Conservation (phyloP, 2,888 invertebrate species). For the Eupithecia insigniata region DNA sequence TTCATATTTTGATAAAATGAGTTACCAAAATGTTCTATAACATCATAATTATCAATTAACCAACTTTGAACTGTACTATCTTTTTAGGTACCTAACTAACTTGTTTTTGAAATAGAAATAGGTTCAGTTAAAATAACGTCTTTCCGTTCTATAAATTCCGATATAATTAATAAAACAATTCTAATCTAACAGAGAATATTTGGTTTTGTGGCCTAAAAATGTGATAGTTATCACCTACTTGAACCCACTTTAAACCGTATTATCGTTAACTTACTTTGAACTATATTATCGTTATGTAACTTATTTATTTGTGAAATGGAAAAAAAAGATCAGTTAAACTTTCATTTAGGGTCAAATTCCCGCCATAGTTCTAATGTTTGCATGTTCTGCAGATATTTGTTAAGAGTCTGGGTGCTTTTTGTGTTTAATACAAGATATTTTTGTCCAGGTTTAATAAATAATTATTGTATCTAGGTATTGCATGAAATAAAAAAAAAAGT, state of each 20-base stretch:
- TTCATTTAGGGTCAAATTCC: neutral
- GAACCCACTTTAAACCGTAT: neutral
- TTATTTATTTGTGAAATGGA: neutral
- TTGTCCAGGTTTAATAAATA: too few relatives aligned
- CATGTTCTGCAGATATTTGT: neutral
- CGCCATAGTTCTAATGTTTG: neutral
- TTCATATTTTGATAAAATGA: too few relatives aligned
- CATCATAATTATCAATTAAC: too few relatives aligned
- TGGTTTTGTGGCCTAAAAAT: neutral
- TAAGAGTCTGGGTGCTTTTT: neutral
- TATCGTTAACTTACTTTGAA: too few relatives aligned
- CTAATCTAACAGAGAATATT: neutral
- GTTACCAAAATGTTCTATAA: too few relatives aligned
- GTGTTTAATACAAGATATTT: neutral
- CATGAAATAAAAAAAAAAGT: too few relatives aligned
- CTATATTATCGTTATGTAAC: too few relatives aligned
- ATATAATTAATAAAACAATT: neutral
- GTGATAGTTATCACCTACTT: neutral
- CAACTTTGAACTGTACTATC: too few relatives aligned
- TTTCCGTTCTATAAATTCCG: slow-evolving; percentile 29
- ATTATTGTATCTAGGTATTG: too few relatives aligned
- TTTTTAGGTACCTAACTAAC: too few relatives aligned
- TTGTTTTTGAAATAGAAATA: too few relatives aligned
- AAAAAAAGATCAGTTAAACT: neutral
- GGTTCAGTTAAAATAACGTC: slow-evolving; percentile 61